These are phyloP conservation scores for Entomobrya proxima DNA, from an alignment of 2,888 invertebrate genomes.

Conservation along the genomic window DNA sequence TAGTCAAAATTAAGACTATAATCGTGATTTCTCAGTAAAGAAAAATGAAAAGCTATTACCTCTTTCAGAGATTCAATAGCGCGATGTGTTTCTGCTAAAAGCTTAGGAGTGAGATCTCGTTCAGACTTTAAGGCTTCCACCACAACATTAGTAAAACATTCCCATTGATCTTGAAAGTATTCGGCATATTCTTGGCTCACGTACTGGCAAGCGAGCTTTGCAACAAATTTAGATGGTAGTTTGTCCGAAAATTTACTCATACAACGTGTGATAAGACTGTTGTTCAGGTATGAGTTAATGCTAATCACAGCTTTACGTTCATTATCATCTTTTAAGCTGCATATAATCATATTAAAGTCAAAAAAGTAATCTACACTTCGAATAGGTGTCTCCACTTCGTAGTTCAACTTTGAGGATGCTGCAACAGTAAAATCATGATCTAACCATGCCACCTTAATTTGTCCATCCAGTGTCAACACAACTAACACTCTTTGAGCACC, in stretches of 20 bases:
- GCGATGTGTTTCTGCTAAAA: constrained; percentile 47
- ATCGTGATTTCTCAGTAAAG: background rate
- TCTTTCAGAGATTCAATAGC: constrained; percentile 65
- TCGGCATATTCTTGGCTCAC: constrained; percentile 5
- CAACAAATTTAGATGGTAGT: constrained; percentile 61
- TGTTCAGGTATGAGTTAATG: constrained; percentile 66
- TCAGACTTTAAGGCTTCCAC: constrained; percentile 22
- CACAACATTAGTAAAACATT: constrained; percentile 65
- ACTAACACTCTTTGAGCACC: constrained; percentile 58
- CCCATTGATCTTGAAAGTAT: constrained; percentile 63
- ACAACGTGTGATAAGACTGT: constrained; percentile 66
- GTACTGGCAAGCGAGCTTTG: constrained; percentile 66
- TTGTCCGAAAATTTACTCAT: constrained; percentile 60
- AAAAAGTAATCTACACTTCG: constrained; percentile 58
- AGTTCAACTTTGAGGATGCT: constrained; percentile 32
- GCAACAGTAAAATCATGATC: constrained; percentile 65
- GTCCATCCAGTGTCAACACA: constrained; percentile 58
- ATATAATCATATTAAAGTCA: constrained; percentile 68
- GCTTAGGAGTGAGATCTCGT: background rate
- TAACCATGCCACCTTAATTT: constrained; percentile 72
- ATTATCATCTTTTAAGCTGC: constrained; percentile 56
- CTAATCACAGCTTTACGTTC: constrained; percentile 61
- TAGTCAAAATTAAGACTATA: background rate
- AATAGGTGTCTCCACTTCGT: constrained; percentile 56
- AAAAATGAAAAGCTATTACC: constrained; percentile 43